A percentile compares a stretch with the other conserved stretches of the same genome.
phyloP scores from a whole-genome alignment of 2,113 vertebrate genomes.

The Spea bombifrons region DNA sequence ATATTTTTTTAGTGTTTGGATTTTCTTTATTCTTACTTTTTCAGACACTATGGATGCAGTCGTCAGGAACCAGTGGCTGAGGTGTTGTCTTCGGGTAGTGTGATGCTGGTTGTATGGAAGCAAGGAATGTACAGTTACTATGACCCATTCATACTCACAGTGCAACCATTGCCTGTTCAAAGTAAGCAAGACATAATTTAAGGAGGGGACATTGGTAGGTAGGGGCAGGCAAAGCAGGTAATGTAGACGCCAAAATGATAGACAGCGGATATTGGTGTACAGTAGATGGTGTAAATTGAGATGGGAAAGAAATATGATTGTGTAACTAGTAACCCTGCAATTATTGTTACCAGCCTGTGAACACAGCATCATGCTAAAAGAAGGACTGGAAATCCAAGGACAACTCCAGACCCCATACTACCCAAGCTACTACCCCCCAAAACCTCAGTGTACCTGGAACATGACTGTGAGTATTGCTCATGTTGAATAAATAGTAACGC shows the following conservation, averaged over 20 bases:
- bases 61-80: slow-evolving; percentile 74
- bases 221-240: background rate
- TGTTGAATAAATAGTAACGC: background rate
- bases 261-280: background rate
- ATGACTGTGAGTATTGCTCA: slow-evolving; percentile 71
- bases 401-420: slow-evolving; percentile 80
- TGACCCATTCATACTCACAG: slow-evolving; percentile 80
- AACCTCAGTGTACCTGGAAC: slow-evolving; percentile 85
- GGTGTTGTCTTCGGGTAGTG: slow-evolving; percentile 77
- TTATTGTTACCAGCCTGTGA: slow-evolving; percentile 69
- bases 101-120: slow-evolving; percentile 90
- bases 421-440: slow-evolving; percentile 89
- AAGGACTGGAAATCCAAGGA: slow-evolving; percentile 70
- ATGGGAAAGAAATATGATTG: background rate
- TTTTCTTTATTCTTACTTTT: background rate
- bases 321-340: background rate
- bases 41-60: slow-evolving; percentile 84
- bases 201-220: background rate
- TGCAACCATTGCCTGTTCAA: slow-evolving; percentile 64
- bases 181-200: slow-evolving; percentile 62
- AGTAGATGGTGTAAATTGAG: background rate
- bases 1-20: background rate
- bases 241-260: background rate
- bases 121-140: slow-evolving; percentile 85
- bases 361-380: slow-evolving; percentile 66